Evolutionary conservation across 2,888 invertebrate species (phyloP).

Genomic region (Drosophila infuscata): DNA sequence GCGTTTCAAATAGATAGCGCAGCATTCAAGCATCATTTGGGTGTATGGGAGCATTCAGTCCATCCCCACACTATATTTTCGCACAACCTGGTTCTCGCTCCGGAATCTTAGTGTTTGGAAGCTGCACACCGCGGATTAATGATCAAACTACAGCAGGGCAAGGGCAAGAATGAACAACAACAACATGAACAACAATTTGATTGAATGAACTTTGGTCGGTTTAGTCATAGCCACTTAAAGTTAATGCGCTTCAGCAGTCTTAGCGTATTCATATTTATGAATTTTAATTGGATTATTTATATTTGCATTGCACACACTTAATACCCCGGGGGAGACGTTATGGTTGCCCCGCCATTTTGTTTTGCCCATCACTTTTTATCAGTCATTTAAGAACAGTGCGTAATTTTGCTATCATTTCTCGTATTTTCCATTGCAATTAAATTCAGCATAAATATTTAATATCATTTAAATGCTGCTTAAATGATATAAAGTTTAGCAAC

Average conservation of each 20-base stretch:
- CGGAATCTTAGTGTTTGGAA: not conserved
- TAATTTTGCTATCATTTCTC: constrained; percentile 47
- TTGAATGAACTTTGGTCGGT: constrained; percentile 24
- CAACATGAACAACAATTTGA: constrained; percentile 18
- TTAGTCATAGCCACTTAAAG: constrained; percentile 21
- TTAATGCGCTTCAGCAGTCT: constrained; percentile 49
- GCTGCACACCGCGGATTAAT: constrained; percentile 8
- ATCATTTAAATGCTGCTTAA: constrained; percentile 64
- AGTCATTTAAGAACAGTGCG: constrained; percentile 61
- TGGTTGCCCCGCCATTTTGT: constrained; percentile 23
- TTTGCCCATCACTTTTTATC: constrained; percentile 48
- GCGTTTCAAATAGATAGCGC: not conserved
- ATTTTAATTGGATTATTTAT: constrained; percentile 61
- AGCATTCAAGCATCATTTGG: not conserved
- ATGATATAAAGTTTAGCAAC: constrained; percentile 34
- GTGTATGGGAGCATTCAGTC: not conserved
- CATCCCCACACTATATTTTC: not conserved
- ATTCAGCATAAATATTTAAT: constrained; percentile 64
- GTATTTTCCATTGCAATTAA: constrained; percentile 33
- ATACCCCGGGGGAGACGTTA: not conserved
- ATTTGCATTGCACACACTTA: constrained; percentile 27
- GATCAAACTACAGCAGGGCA: constrained; percentile 3
- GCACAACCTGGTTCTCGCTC: not conserved
- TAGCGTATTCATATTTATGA: constrained; percentile 40
- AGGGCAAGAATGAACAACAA: not conserved